A percentile compares a stretch with the other conserved stretches of the same genome.
phyloP scores from a whole-genome alignment of 2,113 vertebrate species.

The Buteo buteo region DNA sequence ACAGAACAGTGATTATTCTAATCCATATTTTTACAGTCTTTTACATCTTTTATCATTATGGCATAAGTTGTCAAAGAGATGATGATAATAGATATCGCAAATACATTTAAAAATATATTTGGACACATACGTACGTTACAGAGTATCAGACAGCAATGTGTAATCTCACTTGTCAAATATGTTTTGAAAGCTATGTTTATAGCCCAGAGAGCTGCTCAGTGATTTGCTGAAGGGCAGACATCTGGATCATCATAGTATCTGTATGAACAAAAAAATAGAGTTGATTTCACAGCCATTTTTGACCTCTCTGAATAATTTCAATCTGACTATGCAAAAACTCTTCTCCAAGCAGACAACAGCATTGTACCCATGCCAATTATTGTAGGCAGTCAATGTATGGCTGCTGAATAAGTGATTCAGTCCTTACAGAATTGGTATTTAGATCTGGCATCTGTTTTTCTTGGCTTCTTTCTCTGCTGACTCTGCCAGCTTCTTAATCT shows the following conservation, averaged over 20 bases:
- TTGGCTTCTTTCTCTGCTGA: slow-evolving; percentile 27
- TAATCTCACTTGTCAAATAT: slow-evolving; percentile 10
- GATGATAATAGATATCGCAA: not conserved
- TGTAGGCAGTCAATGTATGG: slow-evolving; percentile 20
- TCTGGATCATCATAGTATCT: slow-evolving; percentile 41
- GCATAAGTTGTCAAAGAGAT: not conserved
- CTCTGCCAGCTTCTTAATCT: slow-evolving; percentile 22
- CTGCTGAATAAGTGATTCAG: slow-evolving; percentile 45
- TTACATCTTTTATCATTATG: not conserved
- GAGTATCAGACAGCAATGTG: not conserved
- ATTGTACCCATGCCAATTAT: slow-evolving; percentile 19
- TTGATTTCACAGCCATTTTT: slow-evolving; percentile 52
- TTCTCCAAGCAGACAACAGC: slow-evolving; percentile 9
- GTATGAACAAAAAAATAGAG: slow-evolving; percentile 17
- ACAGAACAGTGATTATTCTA: not conserved
- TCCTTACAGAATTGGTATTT: slow-evolving; percentile 16
- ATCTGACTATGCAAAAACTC: slow-evolving; percentile 39
- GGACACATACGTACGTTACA: not conserved
- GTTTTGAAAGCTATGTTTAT: slow-evolving; percentile 18
- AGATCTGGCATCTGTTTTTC: slow-evolving; percentile 48
- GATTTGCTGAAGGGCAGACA: slow-evolving; percentile 38
- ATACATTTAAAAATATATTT: not conserved
- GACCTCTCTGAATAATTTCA: slow-evolving; percentile 51
- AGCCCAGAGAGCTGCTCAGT: not conserved
- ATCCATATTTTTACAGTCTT: not conserved